Evolutionary conservation across 2,797 vertebrate species (phyloP).

Genomic region (Apogon hyalosoma): DNA sequence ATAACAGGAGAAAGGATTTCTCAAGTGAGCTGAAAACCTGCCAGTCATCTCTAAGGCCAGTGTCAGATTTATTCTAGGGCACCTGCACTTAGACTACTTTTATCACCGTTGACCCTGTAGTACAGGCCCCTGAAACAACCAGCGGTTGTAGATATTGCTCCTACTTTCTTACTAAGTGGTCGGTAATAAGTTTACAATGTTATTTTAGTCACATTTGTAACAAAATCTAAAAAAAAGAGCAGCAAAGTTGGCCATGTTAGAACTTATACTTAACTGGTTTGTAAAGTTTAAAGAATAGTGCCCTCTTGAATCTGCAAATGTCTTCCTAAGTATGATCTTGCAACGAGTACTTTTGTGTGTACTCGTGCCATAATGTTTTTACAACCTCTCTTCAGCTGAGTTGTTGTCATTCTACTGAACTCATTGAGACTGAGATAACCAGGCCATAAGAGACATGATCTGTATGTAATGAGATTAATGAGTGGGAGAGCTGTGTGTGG

Average conservation of each 20-base stretch:
- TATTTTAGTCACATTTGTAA: slow-evolving; percentile 4
- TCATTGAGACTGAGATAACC: slow-evolving; percentile 33
- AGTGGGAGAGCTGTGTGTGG: slow-evolving; percentile 72
- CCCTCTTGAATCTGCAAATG: too few species aligned
- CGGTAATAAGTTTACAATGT: slow-evolving; percentile 1
- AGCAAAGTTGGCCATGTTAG: background rate
- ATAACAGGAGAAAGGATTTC: slow-evolving; percentile 59
- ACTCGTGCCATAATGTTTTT: background rate
- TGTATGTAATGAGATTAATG: slow-evolving; percentile 66
- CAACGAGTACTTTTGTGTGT: too few species aligned
- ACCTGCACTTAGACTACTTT: slow-evolving; percentile 32
- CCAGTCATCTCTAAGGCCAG: slow-evolving; percentile 57
- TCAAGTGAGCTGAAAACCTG: slow-evolving; percentile 65
- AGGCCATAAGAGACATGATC: slow-evolving; percentile 52
- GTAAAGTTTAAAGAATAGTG: background rate
- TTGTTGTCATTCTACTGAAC: slow-evolving; percentile 30
- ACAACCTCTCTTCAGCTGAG: slow-evolving; percentile 19
- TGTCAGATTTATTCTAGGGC: slow-evolving; percentile 8
- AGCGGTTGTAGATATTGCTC: background rate
- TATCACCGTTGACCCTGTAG: slow-evolving; percentile 19
- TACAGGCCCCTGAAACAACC: slow-evolving; percentile 19
- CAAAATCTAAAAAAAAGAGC: background rate
- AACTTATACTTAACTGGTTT: background rate
- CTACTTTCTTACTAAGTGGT: slow-evolving; percentile 25
- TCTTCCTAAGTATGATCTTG: too few species aligned